Evolutionary conservation across 2,888 invertebrate genomes (phyloP).

Genomic region (Lamellibrachia satsuma): DNA sequence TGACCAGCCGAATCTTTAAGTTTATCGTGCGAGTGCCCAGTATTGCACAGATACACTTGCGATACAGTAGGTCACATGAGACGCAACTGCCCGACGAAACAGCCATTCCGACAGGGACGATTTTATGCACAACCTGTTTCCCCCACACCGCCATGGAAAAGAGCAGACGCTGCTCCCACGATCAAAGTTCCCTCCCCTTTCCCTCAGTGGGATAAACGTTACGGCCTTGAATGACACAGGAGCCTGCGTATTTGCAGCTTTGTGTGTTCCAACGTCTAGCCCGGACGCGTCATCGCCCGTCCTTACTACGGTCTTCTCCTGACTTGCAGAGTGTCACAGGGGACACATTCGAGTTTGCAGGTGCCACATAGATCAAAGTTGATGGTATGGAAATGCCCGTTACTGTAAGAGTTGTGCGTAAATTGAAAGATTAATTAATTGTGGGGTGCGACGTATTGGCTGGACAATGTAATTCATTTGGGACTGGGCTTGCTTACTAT

Average conservation of each 20-base stretch:
- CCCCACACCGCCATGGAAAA: no score
- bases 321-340: background rate
- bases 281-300: background rate
- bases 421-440: background rate
- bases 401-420: background rate
- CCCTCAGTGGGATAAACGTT: background rate
- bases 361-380: background rate
- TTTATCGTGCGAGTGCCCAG: no score
- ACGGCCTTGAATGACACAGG: conserved; percentile 13
- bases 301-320: background rate
- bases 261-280: background rate
- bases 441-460: conserved; percentile 17
- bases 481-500: background rate
- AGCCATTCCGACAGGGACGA: no score
- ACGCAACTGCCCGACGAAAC: no score
- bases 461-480: background rate
- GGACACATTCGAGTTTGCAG: background rate
- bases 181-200: background rate
- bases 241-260: background rate
- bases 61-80: no score
- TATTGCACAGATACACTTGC: no score
- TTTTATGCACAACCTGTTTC: no score
- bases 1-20: no score
- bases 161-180: no score
- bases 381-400: background rate